Evolutionary conservation across 23 tunicate species (phyloP), one percentile per base, ranked within the genome.

Genomic region (Halocynthia roretzi): DNA sequence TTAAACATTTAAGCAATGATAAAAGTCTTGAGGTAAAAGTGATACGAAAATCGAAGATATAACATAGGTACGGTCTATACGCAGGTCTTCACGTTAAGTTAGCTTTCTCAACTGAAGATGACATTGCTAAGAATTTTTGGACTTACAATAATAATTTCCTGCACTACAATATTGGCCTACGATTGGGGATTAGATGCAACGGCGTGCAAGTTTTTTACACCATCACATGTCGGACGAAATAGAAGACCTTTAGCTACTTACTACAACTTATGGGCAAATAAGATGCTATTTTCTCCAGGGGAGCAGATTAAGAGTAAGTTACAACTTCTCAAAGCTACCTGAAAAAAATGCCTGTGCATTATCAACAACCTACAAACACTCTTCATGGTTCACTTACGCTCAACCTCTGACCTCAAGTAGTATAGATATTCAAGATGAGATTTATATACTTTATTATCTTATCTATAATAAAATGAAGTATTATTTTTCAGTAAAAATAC

Each of bases 121-220:
- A 31, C 44, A 31, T 31, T 31, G 44, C 44, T 31, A 31, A 31
- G 44, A 31, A 31, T 31, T 31, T 31, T 31, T 4, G 44, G 44
- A 31, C 44, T 31, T 31, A 31, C 44, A 0, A 31, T 31, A 31
- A 31, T 48, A 11, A 65, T 15, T 20, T 15, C 19, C 15, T 65
- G 31, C 19, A 8, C 22, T 10, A 1, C 22, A 10, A 48, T 65
- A 20, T 48, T 5, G 5, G 15, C 70, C 22, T 74, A 74, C 78
- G 19, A 62, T 14, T 74, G 78, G 78, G 78, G 78, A 20, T 44
- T 56, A 0, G 60, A 52, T 8, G 10, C 10, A 8, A 74, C 78
- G 8, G 78, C 78, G 8, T 74, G 78, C 64, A 44, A 74, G 18
- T 74, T 74, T 48, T 74, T 74, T 48, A 74, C 78, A 0, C 78